Evolutionary conservation across 2,888 invertebrate genomes (phyloP), one percentile per base, ranked within the genome.

Genomic region (Dryocosmus kuriphilus): DNA sequence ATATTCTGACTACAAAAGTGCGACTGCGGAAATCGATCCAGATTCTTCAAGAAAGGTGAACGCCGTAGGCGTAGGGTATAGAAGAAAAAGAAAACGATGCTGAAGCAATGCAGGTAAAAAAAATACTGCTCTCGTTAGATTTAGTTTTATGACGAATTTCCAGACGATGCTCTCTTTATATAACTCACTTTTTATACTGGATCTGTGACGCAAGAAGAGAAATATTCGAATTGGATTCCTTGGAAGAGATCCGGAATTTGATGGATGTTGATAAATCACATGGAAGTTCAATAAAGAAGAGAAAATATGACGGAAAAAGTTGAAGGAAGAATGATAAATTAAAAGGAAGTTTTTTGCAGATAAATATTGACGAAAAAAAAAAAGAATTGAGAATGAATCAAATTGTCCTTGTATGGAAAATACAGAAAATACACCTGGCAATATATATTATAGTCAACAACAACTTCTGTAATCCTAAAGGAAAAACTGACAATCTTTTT

Each of bases 41-140:
- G 71, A 71, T 51, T 71, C 71, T 32, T 71, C 30, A 32, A n/a
- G 57, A 57, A 27, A 30, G 71, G 71, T 51, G 46, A 27, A 32
- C 71, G 71, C 51, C 71, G 46, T 51, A 46, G 46, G 71, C 71
- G 46, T 51, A 46, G 46, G 51, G 27, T 71, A 27, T 8, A 30
- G 51, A 46, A 51, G 71, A 46, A 51, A 71, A 71, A 71, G 67
- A 51, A 71, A 71, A 71, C 46, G 71, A 71, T 71, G 71, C 71
- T 71, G 71, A 71, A 71, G 71, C 71, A 71, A 71, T 71, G 71
- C 71, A 71, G 71, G 71, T 71, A 71, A 51, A 71, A 67, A 51
- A 67, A 67, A 30, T 27, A 51, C 71, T 51, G n/a, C 51, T 51
- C n/a, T 71, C 30, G 19, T 27, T 51, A 41, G 41, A 67, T 46